These are phyloP conservation scores for Caradrina kadenii DNA, from an alignment of 2,888 invertebrate species.

Conservation along the genomic window DNA sequence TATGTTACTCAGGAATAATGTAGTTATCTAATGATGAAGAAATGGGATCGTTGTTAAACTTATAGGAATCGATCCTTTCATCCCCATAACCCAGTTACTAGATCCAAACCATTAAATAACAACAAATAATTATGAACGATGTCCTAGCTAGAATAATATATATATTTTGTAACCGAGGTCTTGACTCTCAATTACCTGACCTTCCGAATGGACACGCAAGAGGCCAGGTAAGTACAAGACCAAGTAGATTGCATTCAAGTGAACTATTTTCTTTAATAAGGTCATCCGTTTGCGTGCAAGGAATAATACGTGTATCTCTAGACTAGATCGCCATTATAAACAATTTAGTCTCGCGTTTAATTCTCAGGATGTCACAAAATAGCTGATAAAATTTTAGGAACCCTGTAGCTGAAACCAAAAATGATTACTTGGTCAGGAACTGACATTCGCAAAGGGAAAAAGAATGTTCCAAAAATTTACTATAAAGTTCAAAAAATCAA, in stretches of 20 bases:
- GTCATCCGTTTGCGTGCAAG: constrained; percentile 33
- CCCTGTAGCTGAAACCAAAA: no score
- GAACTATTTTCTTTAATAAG: constrained; percentile 28
- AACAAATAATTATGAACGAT: no score
- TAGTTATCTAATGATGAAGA: no score
- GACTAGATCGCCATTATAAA: neutral
- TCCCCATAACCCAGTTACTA: no score
- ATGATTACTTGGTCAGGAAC: no score
- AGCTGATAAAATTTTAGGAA: neutral
- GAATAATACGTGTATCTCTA: constrained; percentile 5
- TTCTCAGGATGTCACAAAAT: neutral
- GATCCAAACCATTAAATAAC: no score
- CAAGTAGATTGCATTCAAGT: constrained; percentile 9
- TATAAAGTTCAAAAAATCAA: no score
- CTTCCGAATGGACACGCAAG: constrained; percentile 7
- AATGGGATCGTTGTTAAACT: no score
- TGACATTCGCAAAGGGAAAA: no score
- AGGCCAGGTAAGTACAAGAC: neutral
- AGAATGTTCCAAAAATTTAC: no score
- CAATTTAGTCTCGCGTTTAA: neutral
- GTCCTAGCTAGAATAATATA: neutral
- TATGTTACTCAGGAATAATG: no score
- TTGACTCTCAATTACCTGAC: neutral
- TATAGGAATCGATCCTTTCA: no score
- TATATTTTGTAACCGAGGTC: neutral